phyloP scores from a whole-genome alignment of 2,888 invertebrate genomes.

The Trisateles emortualis region DNA sequence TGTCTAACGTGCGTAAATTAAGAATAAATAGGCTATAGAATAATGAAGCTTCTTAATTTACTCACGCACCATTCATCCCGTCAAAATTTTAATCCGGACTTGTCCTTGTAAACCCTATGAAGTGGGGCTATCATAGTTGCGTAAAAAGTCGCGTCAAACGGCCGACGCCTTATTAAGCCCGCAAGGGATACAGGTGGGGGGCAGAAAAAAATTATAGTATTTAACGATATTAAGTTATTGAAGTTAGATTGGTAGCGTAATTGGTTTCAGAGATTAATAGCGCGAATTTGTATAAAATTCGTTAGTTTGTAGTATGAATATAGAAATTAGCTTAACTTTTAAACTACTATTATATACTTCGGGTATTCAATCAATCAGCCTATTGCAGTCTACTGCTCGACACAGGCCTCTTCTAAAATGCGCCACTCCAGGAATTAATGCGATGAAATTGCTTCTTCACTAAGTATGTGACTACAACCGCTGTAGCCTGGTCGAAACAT shows the following conservation, averaged over 20 bases:
- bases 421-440: too few relatives aligned
- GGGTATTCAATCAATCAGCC: too few relatives aligned
- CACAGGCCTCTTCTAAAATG: too few relatives aligned
- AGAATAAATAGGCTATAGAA: too few relatives aligned
- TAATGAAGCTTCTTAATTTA: too few relatives aligned
- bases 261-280: constrained; percentile 40
- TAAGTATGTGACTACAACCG: too few relatives aligned
- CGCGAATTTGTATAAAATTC: constrained; percentile 13
- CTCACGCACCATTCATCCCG: neutral
- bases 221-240: constrained; percentile 71
- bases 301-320: neutral
- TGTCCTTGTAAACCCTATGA: neutral
- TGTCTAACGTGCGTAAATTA: too few relatives aligned
- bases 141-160: constrained; percentile 74
- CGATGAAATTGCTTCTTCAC: too few relatives aligned
- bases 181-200: constrained; percentile 66
- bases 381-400: too few relatives aligned
- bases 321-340: too few relatives aligned
- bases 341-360: too few relatives aligned
- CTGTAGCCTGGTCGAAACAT: too few relatives aligned
- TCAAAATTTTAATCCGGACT: neutral
- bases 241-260: constrained; percentile 54
- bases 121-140: constrained; percentile 23
- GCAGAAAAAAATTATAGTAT: constrained; percentile 66
- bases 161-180: constrained; percentile 77